Evolutionary conservation across 2,113 vertebrate species (phyloP), one percentile per base, ranked within the genome.

Genomic region (Columba janthina): DNA sequence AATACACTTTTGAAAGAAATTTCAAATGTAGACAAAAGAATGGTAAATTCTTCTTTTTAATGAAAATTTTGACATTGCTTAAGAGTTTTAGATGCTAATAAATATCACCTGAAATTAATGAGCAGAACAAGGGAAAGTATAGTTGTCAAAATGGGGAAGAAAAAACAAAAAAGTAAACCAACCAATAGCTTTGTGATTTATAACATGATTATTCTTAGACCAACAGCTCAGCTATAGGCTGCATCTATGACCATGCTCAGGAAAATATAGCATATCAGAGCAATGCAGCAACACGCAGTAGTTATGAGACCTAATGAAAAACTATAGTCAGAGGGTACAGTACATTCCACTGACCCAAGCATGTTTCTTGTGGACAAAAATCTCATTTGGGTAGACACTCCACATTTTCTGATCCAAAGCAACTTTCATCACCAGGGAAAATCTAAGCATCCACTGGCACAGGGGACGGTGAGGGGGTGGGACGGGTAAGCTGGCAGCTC

Each of bases 391-490:
- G 25, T 26, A 76, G 32, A 56, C 2, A 42, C 3, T 28, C 14
- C 16, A 28, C 25, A 26, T 70, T 34, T 73, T 48, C 50, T 34
- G 13, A 51, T 29, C 38, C 60, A 70, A 38, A 85, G 13, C 21
- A 6, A 21, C 48, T 15, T 83, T 79, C 42, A n/a, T 25, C 38
- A 42, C 19, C 17, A 15, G 1, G 2, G 11, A 56, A 88, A 73
- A 69, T 3, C 42, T 8, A 46, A 85, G 32, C 34, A n/a, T 38
- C 32, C 20, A 64, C 51, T 40, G 21, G 29, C 28, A 58, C 1
- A 1, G 32, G 17, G 34, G 31, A 24, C 2, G 2, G 28, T 53
- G 32, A 32, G 3, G 7, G 3, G 7, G 5, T 34, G 53, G 53
- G 17, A 57, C 25, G 32, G 22, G 28, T 54, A 18, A 71, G 25